Evolutionary conservation across 2,888 invertebrate species (phyloP).

Genomic region (Alloscopus bannaensis): DNA sequence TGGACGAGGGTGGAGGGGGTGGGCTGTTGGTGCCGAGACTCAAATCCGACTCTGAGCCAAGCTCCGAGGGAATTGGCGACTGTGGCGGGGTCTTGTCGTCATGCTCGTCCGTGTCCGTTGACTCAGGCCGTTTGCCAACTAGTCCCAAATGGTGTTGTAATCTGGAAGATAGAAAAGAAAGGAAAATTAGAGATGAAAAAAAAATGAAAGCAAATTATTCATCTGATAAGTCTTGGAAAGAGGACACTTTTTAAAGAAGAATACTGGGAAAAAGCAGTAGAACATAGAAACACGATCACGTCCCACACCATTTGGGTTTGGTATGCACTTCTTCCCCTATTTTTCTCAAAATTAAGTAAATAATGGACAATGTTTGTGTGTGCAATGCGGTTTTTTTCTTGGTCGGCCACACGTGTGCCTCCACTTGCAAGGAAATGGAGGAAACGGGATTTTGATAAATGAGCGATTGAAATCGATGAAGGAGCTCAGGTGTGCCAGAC

Average conservation of each 20-base stretch:
- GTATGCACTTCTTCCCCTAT: neutral
- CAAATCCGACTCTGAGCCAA: constrained; percentile 71
- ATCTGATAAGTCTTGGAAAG: no score
- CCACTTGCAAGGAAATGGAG: neutral
- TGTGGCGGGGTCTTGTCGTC: constrained; percentile 69
- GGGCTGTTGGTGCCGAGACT: constrained; percentile 73
- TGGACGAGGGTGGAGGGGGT: constrained; percentile 70
- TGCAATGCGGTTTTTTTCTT: neutral
- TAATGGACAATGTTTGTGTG: no score
- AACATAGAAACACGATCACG: no score
- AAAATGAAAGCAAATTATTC: no score
- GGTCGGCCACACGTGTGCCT: neutral
- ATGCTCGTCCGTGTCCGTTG: constrained; percentile 70
- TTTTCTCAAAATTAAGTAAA: constrained; percentile 10
- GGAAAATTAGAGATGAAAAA: no score
- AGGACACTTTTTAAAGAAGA: no score
- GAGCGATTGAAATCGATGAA: constrained; percentile 7
- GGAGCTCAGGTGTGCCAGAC: constrained; percentile 56
- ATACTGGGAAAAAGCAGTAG: no score
- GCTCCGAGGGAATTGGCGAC: constrained; percentile 70
- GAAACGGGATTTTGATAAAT: neutral
- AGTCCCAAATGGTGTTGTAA: constrained; percentile 72
- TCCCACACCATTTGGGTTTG: no score
- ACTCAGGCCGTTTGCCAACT: constrained; percentile 70
- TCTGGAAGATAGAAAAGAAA: constrained; percentile 48